These are phyloP conservation scores for Phymatocera aterrima DNA, from an alignment of 2,888 invertebrate species.

Conservation along the genomic window DNA sequence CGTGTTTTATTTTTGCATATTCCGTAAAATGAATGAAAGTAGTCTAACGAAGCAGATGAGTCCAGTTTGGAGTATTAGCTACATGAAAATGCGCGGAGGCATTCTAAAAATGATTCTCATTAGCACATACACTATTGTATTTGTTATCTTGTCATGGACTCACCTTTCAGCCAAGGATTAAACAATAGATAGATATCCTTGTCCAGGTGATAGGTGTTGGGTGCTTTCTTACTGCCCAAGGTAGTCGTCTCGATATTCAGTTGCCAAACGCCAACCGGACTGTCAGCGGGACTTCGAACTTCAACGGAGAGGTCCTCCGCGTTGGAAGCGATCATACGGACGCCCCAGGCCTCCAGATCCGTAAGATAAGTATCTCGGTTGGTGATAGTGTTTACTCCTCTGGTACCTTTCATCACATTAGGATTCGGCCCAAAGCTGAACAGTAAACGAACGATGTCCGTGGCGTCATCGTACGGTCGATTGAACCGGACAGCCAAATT, in stretches of 20 bases:
- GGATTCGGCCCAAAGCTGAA: conserved; percentile 81
- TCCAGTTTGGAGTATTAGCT: too few relatives aligned
- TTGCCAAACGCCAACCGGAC: conserved; percentile 83
- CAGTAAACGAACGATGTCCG: conserved; percentile 81
- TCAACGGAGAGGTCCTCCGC: conserved; percentile 71
- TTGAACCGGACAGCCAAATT: conserved; percentile 82
- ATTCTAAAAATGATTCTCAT: too few relatives aligned
- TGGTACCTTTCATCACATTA: conserved; percentile 77
- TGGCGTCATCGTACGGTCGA: conserved; percentile 78
- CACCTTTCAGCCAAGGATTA: conserved; percentile 90
- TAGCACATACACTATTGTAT: too few relatives aligned
- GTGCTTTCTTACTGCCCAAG: conserved; percentile 71
- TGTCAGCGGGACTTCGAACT: conserved; percentile 81
- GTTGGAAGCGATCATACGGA: conserved; percentile 66
- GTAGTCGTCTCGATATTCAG: conserved; percentile 80
- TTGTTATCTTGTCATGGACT: too few relatives aligned
- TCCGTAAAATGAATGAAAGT: too few relatives aligned
- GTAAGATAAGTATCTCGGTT: conserved; percentile 61
- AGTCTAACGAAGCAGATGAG: too few relatives aligned
- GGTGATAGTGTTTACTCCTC: conserved; percentile 73
- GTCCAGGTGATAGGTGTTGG: conserved; percentile 78
- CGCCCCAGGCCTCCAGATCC: conserved; percentile 74
- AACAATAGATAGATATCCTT: conserved; percentile 86
- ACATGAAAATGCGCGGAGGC: too few relatives aligned
- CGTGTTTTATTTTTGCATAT: too few relatives aligned